Conservation (phyloP, 2,888 invertebrate genomes). For the Luperina nickerlii region DNA sequence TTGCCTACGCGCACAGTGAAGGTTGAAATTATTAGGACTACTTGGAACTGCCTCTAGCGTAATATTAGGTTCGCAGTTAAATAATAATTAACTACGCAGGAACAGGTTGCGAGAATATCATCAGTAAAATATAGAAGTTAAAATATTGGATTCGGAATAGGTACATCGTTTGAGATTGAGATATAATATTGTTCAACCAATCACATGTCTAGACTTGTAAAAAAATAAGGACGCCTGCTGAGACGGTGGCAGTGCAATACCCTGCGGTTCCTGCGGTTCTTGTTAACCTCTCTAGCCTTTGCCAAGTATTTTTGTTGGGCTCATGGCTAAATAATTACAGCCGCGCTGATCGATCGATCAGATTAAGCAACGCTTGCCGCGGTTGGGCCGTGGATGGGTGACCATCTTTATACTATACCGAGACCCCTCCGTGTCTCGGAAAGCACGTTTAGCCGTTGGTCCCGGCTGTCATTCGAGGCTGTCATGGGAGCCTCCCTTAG, state of each 20-base stretch:
- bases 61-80: neutral
- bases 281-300: constrained; percentile 17
- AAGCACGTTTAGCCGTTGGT: neutral
- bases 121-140: too few relatives aligned
- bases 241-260: constrained; percentile 6
- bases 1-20: neutral
- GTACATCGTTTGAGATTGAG: constrained; percentile 4
- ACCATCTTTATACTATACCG: neutral
- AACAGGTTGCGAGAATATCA: neutral
- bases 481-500: too few relatives aligned
- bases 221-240: neutral
- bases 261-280: constrained; percentile 20
- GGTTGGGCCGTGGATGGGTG: neutral
- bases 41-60: neutral
- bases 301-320: neutral
- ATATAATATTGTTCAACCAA: neutral
- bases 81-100: neutral
- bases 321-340: neutral
- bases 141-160: neutral
- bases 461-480: neutral
- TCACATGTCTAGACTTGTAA: constrained; percentile 35
- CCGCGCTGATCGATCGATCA: neutral
- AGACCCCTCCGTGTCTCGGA: neutral
- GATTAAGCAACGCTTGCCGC: neutral
- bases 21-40: neutral